Conservation (phyloP, 2,113 vertebrate species). For the Mus musculus region GRCm39 chr13:59414001-59414500, state of each 20-base stretch:
- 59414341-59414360: not conserved
- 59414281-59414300: not conserved
- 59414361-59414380: not conserved
- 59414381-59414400: slow-evolving; percentile 29
- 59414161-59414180: slow-evolving; percentile 52
- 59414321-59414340: not conserved
- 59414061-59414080: slow-evolving; percentile 68
- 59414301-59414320: not conserved
- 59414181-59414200: slow-evolving; percentile 15
- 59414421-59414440: not conserved
- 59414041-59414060: slow-evolving; percentile 43
- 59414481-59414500: not conserved
- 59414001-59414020: slow-evolving; percentile 72
- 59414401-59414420: not conserved
- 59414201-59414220: not conserved
- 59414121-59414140: slow-evolving; percentile 76
- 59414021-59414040: slow-evolving; percentile 66
- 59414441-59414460: not conserved
- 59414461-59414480: not conserved
- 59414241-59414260: not conserved
- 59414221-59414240: not conserved
- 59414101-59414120: slow-evolving; percentile 33
- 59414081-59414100: slow-evolving; percentile 71
- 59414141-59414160: slow-evolving; percentile 74
- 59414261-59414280: not conserved